A percentile compares a stretch with the other conserved stretches of the same genome.
Evolutionary conservation across 2,888 invertebrate genomes (phyloP).

Genomic region (Rhagophthalmus giganteus): DNA sequence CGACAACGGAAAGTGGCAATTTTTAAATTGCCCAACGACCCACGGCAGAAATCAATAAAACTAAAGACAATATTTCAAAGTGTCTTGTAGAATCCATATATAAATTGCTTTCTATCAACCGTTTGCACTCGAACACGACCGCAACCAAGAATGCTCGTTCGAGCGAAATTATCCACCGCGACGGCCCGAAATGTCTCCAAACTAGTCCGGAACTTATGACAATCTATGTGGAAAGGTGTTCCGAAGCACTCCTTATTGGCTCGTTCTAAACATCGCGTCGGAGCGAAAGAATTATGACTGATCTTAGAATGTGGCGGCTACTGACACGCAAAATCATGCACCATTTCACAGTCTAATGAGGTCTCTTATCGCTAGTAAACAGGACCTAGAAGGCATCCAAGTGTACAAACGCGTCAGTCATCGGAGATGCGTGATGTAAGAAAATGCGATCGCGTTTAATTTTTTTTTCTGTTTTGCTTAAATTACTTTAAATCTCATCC

Average conservation of each 20-base stretch:
- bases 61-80: constrained; percentile 27
- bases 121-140: constrained; percentile 29
- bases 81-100: constrained; percentile 28
- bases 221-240: constrained; percentile 29
- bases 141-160: constrained; percentile 28
- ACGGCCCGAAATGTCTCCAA: constrained; percentile 33
- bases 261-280: constrained; percentile 33
- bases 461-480: constrained; percentile 20
- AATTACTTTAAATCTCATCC: constrained; percentile 13
- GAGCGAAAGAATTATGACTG: constrained; percentile 33
- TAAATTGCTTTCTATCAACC: constrained; percentile 32
- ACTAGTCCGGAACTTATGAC: constrained; percentile 30
- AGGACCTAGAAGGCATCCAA: constrained; percentile 27
- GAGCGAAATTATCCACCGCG: constrained; percentile 32
- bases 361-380: constrained; percentile 32
- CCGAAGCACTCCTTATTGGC: constrained; percentile 20
- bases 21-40: constrained; percentile 28
- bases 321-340: not conserved
- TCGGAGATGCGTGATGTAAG: constrained; percentile 27
- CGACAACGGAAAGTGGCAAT: constrained; percentile 18
- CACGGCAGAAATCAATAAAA: constrained; percentile 27
- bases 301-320: constrained; percentile 31
- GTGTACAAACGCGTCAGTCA: constrained; percentile 33
- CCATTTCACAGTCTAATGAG: constrained; percentile 30
- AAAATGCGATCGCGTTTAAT: constrained; percentile 25